A percentile compares a stretch with the other conserved stretches of the same genome.
Conservation (phyloP, 2,113 vertebrate species). For the Nettapus auritus region DNA sequence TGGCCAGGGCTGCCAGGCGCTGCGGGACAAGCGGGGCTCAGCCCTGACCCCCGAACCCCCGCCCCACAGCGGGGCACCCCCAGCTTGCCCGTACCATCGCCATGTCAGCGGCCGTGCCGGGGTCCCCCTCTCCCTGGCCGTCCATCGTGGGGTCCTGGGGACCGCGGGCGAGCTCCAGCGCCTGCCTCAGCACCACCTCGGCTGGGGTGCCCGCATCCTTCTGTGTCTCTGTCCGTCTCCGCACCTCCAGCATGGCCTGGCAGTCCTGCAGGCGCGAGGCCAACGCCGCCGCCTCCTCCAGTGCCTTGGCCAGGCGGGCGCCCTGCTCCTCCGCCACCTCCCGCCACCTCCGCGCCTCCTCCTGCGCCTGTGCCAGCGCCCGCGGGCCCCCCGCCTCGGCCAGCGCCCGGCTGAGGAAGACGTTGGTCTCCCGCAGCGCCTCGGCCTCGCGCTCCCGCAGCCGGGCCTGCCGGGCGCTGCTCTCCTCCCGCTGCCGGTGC, state of each 20-base stretch:
- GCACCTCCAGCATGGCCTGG: neutral
- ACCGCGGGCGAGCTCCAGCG: neutral
- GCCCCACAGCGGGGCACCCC: neutral
- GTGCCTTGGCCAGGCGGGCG: neutral
- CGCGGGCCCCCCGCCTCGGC: neutral
- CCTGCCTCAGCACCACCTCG: neutral
- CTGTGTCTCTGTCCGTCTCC: fast-evolving
- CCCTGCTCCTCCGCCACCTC: neutral
- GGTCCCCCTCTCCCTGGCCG: neutral
- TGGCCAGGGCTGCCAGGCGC: constrained; percentile 15
- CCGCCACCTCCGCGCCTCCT: neutral
- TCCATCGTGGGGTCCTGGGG: neutral
- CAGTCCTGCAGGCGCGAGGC: neutral
- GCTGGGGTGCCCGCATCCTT: neutral
- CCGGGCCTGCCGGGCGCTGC: neutral
- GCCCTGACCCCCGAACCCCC: fast-evolving
- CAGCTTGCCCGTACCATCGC: constrained; percentile 22
- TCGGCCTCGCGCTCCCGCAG: neutral
- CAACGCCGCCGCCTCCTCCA: neutral
- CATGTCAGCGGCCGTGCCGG: neutral
- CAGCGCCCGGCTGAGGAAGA: neutral
- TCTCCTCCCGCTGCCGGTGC: neutral
- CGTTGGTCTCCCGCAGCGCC: constrained; percentile 6
- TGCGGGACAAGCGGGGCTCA: neutral
- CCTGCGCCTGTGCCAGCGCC: neutral